These are phyloP conservation scores for Enteromius trimaculatus DNA, from an alignment of 2,797 vertebrate genomes.

Conservation along the genomic window DNA sequence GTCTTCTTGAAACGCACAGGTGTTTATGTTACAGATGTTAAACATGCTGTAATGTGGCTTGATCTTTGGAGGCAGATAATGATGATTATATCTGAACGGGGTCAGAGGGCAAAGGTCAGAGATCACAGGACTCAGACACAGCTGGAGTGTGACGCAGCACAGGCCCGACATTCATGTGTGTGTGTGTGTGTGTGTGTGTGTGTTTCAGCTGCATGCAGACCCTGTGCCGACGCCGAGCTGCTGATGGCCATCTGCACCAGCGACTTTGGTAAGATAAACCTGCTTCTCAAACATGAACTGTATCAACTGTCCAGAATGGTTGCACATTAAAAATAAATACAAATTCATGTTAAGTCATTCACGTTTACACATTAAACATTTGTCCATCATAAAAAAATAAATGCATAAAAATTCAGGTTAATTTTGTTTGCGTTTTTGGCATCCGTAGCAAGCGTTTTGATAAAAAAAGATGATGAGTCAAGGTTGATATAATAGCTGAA, in stretches of 20 bases:
- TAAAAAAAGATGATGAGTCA: too few species aligned
- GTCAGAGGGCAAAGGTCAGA: slow-evolving; percentile 34
- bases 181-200: slow-evolving; percentile 29
- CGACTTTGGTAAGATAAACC: slow-evolving; percentile 86
- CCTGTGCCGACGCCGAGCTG: slow-evolving; percentile 89
- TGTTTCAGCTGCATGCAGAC: slow-evolving; percentile 84
- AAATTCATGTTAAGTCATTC: too few species aligned
- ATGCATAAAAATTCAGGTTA: too few species aligned
- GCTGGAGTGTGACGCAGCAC: slow-evolving; percentile 21
- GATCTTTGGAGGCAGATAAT: neutral
- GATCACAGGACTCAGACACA: slow-evolving; percentile 29
- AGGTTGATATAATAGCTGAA: too few species aligned
- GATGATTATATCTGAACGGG: slow-evolving; percentile 17
- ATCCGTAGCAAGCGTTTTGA: too few species aligned
- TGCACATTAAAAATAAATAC: neutral
- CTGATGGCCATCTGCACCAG: slow-evolving; percentile 92
- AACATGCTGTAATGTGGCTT: neutral
- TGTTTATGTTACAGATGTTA: neutral
- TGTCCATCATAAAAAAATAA: too few species aligned
- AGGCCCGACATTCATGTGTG: neutral
- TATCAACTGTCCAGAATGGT: neutral
- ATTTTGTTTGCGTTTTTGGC: too few species aligned
- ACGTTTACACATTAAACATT: too few species aligned
- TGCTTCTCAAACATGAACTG: neutral
- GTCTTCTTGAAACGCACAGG: neutral